These are phyloP conservation scores for Fopius arisanus DNA, from an alignment of 1,140 invertebrate species.

Conservation along the genomic window DNA sequence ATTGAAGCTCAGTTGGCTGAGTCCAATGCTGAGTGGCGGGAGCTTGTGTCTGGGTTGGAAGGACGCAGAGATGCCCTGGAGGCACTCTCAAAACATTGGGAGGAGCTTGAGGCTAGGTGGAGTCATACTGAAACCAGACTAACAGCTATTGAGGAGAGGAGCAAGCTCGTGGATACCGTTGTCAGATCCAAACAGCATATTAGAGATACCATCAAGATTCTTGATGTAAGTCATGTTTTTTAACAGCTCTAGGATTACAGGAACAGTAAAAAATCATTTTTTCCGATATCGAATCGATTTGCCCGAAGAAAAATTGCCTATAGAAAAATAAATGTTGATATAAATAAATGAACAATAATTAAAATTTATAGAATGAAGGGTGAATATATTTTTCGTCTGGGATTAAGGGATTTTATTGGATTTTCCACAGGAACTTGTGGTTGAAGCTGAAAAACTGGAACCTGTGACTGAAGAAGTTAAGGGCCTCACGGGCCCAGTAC, in stretches of 20 bases:
- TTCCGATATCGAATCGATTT: too few relatives aligned
- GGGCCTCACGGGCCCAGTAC: slow-evolving; percentile 64
- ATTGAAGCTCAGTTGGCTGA: slow-evolving; percentile 71
- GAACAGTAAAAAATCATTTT: too few relatives aligned
- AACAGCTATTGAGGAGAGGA: slow-evolving; percentile 73
- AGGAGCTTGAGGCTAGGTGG: slow-evolving; percentile 77
- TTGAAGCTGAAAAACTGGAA: slow-evolving; percentile 68
- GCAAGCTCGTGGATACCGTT: slow-evolving; percentile 76
- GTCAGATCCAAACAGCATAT: slow-evolving; percentile 78
- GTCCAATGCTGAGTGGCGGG: slow-evolving; percentile 78
- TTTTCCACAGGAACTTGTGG: slow-evolving; percentile 67
- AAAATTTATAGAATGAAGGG: too few relatives aligned
- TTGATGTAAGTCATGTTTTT: slow-evolving; percentile 69
- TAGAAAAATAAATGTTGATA: too few relatives aligned
- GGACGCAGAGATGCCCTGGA: slow-evolving; percentile 70
- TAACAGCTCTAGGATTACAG: too few relatives aligned
- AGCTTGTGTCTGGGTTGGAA: slow-evolving; percentile 75
- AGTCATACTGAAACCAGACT: slow-evolving; percentile 71
- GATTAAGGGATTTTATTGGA: not conserved
- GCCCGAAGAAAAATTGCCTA: too few relatives aligned
- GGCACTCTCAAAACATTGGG: slow-evolving; percentile 78
- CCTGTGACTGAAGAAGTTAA: slow-evolving; percentile 62
- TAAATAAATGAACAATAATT: too few relatives aligned
- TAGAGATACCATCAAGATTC: slow-evolving; percentile 72
- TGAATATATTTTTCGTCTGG: slow-evolving; percentile 14